These are phyloP conservation scores for Pangasianodon gigas DNA, from an alignment of 2,113 vertebrate genomes.

Conservation along the genomic window DNA sequence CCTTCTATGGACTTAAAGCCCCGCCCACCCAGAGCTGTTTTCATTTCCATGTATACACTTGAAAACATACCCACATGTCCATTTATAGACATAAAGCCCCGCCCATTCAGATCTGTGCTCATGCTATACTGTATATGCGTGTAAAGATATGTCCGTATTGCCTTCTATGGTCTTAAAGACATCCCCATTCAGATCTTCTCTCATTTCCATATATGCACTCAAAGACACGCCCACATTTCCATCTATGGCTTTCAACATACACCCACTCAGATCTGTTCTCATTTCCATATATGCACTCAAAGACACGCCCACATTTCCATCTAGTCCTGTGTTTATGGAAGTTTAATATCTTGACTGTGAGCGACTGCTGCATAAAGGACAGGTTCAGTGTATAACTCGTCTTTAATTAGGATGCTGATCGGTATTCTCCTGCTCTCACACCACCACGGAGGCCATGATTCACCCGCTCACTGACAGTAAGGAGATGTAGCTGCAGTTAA, in stretches of 20 bases:
- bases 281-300: too few relatives aligned
- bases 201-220: background rate
- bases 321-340: background rate
- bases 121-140: too few relatives aligned
- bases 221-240: background rate
- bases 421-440: background rate
- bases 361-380: background rate
- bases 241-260: background rate
- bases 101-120: too few relatives aligned
- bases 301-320: background rate
- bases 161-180: background rate
- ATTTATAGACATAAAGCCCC: background rate
- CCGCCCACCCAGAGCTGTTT: background rate
- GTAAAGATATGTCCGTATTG: too few relatives aligned
- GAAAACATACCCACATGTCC: background rate
- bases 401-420: background rate
- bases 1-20: background rate
- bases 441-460: background rate
- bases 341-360: background rate
- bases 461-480: conserved; percentile 7
- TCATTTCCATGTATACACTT: background rate
- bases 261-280: too few relatives aligned
- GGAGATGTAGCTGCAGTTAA: conserved; percentile 42
- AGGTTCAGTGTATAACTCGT: background rate
- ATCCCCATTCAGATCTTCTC: background rate